phyloP scores from a whole-genome alignment of 2,113 vertebrate species.

The Jaculus jaculus region DNA sequence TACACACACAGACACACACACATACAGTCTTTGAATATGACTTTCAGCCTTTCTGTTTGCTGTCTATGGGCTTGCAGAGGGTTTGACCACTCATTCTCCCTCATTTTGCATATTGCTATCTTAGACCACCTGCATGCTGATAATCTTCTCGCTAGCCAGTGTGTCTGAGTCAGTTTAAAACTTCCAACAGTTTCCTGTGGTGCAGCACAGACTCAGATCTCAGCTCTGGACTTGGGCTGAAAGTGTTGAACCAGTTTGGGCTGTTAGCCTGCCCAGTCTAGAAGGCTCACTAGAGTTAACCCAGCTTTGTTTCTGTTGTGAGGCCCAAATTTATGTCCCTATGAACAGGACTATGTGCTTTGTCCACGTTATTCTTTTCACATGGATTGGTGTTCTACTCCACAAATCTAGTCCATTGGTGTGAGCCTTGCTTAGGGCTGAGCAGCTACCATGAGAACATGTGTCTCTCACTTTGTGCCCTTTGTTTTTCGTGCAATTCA shows the following conservation, averaged over 20 bases:
- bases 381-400: not conserved
- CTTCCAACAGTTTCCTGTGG: not conserved
- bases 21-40: not conserved
- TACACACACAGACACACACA: no score
- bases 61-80: not conserved
- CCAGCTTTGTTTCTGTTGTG: not conserved
- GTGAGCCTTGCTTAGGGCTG: not conserved
- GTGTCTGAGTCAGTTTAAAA: not conserved
- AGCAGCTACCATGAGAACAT: not conserved
- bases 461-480: not conserved
- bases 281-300: not conserved
- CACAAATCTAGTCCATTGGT: not conserved
- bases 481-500: not conserved
- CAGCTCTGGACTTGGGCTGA: not conserved
- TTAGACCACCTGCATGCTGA: not conserved
- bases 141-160: not conserved
- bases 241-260: not conserved
- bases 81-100: not conserved
- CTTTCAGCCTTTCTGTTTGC: not conserved
- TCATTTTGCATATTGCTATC: not conserved
- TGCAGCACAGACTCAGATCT: not conserved
- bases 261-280: not conserved
- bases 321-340: not conserved
- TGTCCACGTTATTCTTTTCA: not conserved
- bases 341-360: accelerated